Base-by-base conservation (phyloP, 2,113 vertebrate genomes). In the Nematolebias whitei region DNA sequence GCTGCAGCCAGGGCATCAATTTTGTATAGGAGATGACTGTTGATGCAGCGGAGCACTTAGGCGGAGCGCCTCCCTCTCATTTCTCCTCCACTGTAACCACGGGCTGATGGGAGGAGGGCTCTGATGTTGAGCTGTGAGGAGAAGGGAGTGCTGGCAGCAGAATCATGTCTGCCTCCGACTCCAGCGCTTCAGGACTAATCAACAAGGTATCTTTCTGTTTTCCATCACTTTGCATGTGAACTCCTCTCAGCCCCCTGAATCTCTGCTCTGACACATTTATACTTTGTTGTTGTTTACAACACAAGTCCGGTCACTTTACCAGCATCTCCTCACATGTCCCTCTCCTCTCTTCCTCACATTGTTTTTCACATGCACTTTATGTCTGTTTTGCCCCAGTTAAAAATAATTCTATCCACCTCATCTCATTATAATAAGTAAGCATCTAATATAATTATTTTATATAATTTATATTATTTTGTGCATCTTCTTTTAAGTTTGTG, bases 91-190 rank as follows among this genome's bases (percentile, higher is more conserved):
- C 58, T 68, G 68, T 80, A 77, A 90, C 80, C 82, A 82, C 59
- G 67, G 79, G 76, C 74, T 75, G 80, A 79, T 67, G 76, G 81
- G 84, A 84, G 79, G 85, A 85, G 74, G 82, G 83, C 64, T 81
- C 79, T 61, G 75, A 77, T 78, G 82, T 76, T 62, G 71, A 84
- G 90, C 72, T 79, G 87, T 88, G 89, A 83, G 85, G 86, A 80
- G 81, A 76, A 60, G 81, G 63, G 81, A 80, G 79, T 43, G 45
- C 76, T 76, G 87, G 86, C 86, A 82, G 81, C 74, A 77, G 50
- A 75, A 81, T 84, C 85, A 92, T 92, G 89, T 91, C 92, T 79
- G 89, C 87, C 79, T 92, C 92, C 61, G 91, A 92, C 81, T 92
- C 90, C 35, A 93, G 91, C 65, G 92, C 90, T 64, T 89, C 89